Evolutionary conservation across 2,797 vertebrate species (phyloP), one percentile per base, ranked within the genome.

Genomic region (Sciurus vulgaris): DNA sequence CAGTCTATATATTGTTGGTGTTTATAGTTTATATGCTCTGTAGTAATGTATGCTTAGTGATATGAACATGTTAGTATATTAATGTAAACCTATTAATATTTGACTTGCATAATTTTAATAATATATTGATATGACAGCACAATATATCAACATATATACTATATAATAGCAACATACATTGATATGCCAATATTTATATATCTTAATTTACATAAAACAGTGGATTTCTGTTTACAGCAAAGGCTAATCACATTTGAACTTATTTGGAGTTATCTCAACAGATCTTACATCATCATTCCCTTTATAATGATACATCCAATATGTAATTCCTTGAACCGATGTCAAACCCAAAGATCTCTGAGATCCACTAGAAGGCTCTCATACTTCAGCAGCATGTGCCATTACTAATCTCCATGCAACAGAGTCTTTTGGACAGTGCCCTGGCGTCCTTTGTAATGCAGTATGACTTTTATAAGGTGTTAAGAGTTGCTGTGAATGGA

Each of bases 381-480:
- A 2, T 14, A 54, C 17, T 33, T 83, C 30, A n/a, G 56, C 22
- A 69, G 41, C 78, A 20, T 5, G 7, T 41, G 30, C 28, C 13
- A 47, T 5, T 56, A 12, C 4, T 7, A 1, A 51, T 61, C 30
- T 69, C 81, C n/a, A 30, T 22, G 8, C 15, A 13, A 2, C 2
- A 1, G 18, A 54, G 7, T 17, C 41, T 92, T 95, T 86, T 14
- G 26, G 78, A 70, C 17, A 7, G 78, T 83, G 2, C 56, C 51
- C 22, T 56, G 26, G 20, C 0, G 0, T 74, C 38, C 88, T 94
- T 35, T 41, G 14, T 51, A n/a, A 44, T 35, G 79, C 15, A 38
- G 44, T 17, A 18, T 41, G 76, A 82, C 76, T 85, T 93, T 89
- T 70, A 35, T 26, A 93, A 78, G 77, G 79, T 88, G 54, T 74